Base-by-base conservation (phyloP, 2,797 vertebrate genomes). In the Coilia nasus region DNA sequence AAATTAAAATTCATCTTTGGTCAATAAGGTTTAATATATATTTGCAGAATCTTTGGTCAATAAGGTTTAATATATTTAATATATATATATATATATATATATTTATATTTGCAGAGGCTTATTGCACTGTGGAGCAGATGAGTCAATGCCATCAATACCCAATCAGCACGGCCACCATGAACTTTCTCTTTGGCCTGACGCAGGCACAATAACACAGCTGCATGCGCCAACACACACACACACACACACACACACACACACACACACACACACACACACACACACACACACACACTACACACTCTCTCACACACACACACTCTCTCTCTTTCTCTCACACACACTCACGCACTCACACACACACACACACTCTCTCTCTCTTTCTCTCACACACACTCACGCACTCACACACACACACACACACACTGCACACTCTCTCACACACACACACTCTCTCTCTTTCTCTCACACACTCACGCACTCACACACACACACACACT, bases 1-100 rank as follows among this genome's bases (percentile, higher is more conserved):
- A 97, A 97, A 98, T 97, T 97, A 96, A 97, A 98, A 97, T 96
- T 96, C 95, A 97, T 97, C 97, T 97, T 95, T 96, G 96, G 96
- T 97, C 95, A 95, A 97, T 96, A 96, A 96, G 96, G 97, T 97
- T 97, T 97, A 97, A 97, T 97, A 96, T 96, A 96, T 95, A 96
- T 95, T 95, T 96, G 96, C 62, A 67, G 62, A 67, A 94, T 97
- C 97, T 97, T 95, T 96, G 96, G 96, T 97, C 95, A 95, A 97
- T 96, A 96, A 96, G 96, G 97, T 97, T 97, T 97, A 97, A 97
- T 97, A 96, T 96, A 96, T 95, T n/a, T n/a, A n/a, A n/a, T n/a
- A n/a, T n/a, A n/a, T n/a, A n/a, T n/a, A n/a, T n/a, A n/a, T n/a
- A n/a, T n/a, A n/a, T n/a, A n/a, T n/a, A n/a, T n/a, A n/a, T n/a